Conservation (phyloP, 2,797 vertebrate species). For the Sebastes umbrosus region DNA sequence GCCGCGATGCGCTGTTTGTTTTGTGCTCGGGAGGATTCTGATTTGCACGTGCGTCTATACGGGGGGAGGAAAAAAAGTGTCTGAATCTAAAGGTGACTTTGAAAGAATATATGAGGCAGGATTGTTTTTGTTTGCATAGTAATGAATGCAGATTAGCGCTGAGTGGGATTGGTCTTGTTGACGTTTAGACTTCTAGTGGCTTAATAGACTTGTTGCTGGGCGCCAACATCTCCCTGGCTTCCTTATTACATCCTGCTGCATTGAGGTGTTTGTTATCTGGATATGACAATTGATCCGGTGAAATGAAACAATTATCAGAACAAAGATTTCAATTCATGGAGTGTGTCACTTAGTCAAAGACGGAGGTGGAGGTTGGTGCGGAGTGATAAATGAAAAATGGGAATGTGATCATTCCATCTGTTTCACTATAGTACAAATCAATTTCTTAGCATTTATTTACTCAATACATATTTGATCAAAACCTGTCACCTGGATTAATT, state of each 20-base stretch:
- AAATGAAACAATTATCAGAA: slow-evolving; percentile 75
- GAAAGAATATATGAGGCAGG: slow-evolving; percentile 79
- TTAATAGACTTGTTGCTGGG: slow-evolving; percentile 78
- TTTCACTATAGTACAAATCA: slow-evolving; percentile 40
- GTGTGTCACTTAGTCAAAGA: slow-evolving; percentile 54
- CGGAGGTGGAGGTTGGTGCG: background rate
- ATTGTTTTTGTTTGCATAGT: slow-evolving; percentile 83
- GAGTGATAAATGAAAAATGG: slow-evolving; percentile 50
- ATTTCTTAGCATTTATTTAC: slow-evolving; percentile 47
- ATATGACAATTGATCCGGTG: slow-evolving; percentile 71
- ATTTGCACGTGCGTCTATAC: slow-evolving; percentile 55
- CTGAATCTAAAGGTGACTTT: slow-evolving; percentile 86
- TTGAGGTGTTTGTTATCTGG: slow-evolving; percentile 42
- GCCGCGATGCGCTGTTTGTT: slow-evolving; percentile 66
- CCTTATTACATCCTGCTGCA: slow-evolving; percentile 53
- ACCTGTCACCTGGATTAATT: slow-evolving; percentile 1
- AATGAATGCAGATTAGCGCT: slow-evolving; percentile 83
- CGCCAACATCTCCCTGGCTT: slow-evolving; percentile 46
- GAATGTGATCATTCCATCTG: slow-evolving; percentile 44
- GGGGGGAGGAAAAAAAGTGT: slow-evolving; percentile 58
- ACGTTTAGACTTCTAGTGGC: slow-evolving; percentile 72
- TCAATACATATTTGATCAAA: slow-evolving; percentile 20
- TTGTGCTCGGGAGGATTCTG: slow-evolving; percentile 67
- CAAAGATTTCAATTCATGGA: slow-evolving; percentile 64
- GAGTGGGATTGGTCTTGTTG: slow-evolving; percentile 75